phyloP scores from a whole-genome alignment of 2,888 invertebrate genomes.

The Polietes domitor region DNA sequence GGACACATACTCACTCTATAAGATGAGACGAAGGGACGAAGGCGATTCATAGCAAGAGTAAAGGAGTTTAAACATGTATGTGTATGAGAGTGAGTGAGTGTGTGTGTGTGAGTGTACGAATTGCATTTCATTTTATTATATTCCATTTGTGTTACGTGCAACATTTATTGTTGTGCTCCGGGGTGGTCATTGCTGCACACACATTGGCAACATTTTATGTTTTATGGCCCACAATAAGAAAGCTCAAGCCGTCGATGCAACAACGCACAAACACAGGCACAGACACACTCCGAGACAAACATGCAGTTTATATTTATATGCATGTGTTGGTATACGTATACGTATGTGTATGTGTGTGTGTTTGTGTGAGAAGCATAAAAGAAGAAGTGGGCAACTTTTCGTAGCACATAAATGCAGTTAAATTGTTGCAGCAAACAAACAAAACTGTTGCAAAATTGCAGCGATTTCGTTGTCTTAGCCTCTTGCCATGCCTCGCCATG shows the following conservation, averaged over 20 bases:
- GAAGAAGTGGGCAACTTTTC: slow-evolving; percentile 54
- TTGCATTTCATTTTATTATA: slow-evolving; percentile 67
- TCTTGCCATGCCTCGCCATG: neutral
- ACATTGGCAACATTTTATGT: slow-evolving; percentile 64
- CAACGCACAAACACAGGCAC: neutral
- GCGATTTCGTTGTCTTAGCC: slow-evolving; percentile 43
- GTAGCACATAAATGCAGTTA: slow-evolving; percentile 42
- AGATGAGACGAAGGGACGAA: slow-evolving; percentile 11
- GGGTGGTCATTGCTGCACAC: slow-evolving; percentile 63
- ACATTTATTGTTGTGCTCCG: slow-evolving; percentile 67
- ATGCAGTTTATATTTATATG: neutral
- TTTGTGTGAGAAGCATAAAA: slow-evolving; percentile 24
- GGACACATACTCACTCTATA: slow-evolving; percentile 34
- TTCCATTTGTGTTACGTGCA: slow-evolving; percentile 65
- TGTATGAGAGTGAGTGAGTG: too few relatives aligned
- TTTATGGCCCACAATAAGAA: slow-evolving; percentile 65
- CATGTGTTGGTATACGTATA: too few relatives aligned
- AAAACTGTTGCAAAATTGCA: slow-evolving; percentile 61
- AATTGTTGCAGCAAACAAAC: slow-evolving; percentile 60
- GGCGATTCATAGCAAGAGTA: neutral
- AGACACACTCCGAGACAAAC: neutral
- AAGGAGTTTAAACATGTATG: slow-evolving; percentile 22
- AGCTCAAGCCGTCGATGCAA: slow-evolving; percentile 54
- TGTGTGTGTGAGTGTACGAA: slow-evolving; percentile 39
- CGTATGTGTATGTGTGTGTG: slow-evolving; percentile 12